Evolutionary conservation across 2,113 vertebrate species (phyloP), one percentile per base, ranked within the genome.

Genomic region (Scytalopus superciliaris): DNA sequence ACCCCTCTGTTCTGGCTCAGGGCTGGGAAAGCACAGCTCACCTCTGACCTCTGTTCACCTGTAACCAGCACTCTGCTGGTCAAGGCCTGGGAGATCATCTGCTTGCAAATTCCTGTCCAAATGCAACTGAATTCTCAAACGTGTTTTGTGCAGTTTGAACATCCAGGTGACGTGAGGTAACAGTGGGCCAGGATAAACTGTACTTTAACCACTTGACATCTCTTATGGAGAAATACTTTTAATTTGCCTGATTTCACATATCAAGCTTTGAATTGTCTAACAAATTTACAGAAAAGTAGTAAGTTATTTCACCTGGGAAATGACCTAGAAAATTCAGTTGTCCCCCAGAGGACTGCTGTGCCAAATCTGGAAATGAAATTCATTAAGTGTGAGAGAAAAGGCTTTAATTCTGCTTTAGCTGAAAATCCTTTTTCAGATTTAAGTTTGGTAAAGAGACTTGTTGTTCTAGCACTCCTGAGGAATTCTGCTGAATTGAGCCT

Each of bases 281-380:
- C n/a, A 63, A 74, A 68, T 59, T 86, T 86, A 75, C 24, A 79
- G 76, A 84, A 70, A 91, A 96, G 53, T 55, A 86, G 0, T 72
- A 73, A 80, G 44, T 53, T 91, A 94, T 89, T 87, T 93, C 94
- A 91, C 45, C 59, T 88, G 96, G 89, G 91, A 89, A 96, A 80
- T 3, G 33, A 88, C 96, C 96, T 94, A 90, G 84, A 96, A 97
- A 95, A 80, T 76, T 67, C 75, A 94, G 16, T 16, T 82, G 80
- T 79, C 62, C 96, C 95, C 90, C 74, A 81, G 70, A 92, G 96
- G 89, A 52, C 42, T 81, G 35, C 49, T 72, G 73, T 94, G 70
- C 81, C 70, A 59, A 93, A 94, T 86, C 62, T 47, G 13, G 84
- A 96, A 63, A 77, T 62, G 0, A 89, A 94, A 91, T 82, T 92